A percentile compares a stretch with the other conserved stretches of the same genome.
Conservation (phyloP, 2,888 invertebrate genomes). For the Oligia strigilis region DNA sequence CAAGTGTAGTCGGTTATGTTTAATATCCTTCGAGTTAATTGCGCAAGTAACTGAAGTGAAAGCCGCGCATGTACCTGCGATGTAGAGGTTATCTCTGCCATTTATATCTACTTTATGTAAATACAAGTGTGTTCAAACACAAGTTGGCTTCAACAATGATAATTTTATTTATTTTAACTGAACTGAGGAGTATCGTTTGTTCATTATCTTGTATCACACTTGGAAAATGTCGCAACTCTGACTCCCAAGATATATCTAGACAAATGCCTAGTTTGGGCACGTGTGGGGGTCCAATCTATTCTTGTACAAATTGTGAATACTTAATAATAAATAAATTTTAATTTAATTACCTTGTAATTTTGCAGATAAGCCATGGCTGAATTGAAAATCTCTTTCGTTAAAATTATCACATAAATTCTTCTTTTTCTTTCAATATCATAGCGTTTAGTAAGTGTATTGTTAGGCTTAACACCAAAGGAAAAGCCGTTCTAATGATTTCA, state of each 20-base stretch:
- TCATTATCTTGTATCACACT: neutral
- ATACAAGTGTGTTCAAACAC: slow-evolving; percentile 28
- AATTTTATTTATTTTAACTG: slow-evolving; percentile 32
- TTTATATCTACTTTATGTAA: slow-evolving; percentile 47
- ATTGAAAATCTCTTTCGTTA: neutral
- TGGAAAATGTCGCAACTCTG: neutral
- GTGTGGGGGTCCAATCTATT: too few species aligned
- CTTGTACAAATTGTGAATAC: too few species aligned
- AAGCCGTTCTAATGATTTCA: too few species aligned
- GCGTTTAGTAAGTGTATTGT: neutral
- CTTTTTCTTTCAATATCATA: neutral
- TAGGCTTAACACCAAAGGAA: neutral
- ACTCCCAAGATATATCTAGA: neutral
- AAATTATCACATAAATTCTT: neutral
- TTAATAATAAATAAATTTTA: too few species aligned
- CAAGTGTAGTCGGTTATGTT: slow-evolving; percentile 28
- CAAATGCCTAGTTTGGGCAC: neutral
- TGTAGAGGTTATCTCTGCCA: slow-evolving; percentile 49
- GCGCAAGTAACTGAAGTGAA: slow-evolving; percentile 42
- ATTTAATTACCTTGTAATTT: neutral
- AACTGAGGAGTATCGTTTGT: neutral
- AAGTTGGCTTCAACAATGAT: slow-evolving; percentile 17
- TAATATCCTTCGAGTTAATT: slow-evolving; percentile 53
- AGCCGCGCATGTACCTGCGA: slow-evolving; percentile 36
- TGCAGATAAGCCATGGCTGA: neutral